Evolutionary conservation across 2,797 vertebrate species (phyloP).

Genomic region (Acestrorhynchus altus): DNA sequence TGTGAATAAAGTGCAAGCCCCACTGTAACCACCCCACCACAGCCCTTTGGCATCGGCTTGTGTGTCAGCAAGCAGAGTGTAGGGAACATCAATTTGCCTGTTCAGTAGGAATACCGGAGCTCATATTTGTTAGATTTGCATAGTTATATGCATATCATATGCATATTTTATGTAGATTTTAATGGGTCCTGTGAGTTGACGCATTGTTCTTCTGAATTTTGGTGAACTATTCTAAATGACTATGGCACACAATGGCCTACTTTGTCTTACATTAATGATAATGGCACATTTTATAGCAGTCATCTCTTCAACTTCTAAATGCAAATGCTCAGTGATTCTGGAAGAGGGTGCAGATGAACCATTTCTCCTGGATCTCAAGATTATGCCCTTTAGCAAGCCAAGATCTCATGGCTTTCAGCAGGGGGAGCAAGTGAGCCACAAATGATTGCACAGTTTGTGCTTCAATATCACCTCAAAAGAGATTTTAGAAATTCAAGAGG

Average conservation of each 20-base stretch:
- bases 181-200: constrained; percentile 58
- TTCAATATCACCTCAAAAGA: constrained; percentile 9
- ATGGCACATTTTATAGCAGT: constrained; percentile 45
- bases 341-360: constrained; percentile 1
- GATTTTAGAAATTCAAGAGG: constrained; percentile 29
- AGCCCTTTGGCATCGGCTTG: neutral
- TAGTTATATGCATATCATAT: constrained; percentile 39
- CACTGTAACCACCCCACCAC: neutral
- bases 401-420: constrained; percentile 60
- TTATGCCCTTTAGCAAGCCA: neutral
- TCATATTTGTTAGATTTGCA: neutral
- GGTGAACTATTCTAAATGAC: constrained; percentile 64
- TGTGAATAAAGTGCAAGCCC: neutral
- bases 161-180: constrained; percentile 64
- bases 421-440: constrained; percentile 76
- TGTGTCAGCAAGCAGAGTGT: neutral
- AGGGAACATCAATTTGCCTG: neutral
- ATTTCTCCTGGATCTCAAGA: constrained; percentile 21
- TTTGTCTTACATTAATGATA: constrained; percentile 60
- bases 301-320: constrained; percentile 38
- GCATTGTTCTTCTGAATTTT: constrained; percentile 47
- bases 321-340: constrained; percentile 16
- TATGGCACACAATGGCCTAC: constrained; percentile 34
- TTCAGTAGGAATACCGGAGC: neutral
- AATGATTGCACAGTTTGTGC: constrained; percentile 52